Evolutionary conservation across 2,113 vertebrate genomes (phyloP), one percentile per base, ranked within the genome.

Genomic region (Rhinichthys klamathensis): DNA sequence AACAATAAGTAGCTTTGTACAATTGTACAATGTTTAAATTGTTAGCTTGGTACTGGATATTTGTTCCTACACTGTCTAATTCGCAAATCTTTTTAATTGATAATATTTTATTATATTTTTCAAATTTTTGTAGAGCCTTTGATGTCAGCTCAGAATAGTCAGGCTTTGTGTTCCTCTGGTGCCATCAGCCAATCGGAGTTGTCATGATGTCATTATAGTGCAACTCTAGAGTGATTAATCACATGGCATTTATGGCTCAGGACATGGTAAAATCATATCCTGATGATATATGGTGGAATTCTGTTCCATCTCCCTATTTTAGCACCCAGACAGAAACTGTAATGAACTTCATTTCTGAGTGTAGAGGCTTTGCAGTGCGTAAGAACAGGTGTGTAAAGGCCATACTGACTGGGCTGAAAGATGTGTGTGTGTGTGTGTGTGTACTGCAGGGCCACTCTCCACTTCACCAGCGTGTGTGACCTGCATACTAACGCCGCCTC

Each of bases 401-500:
- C 58, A 46, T 44, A 63, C 58, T 30, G n/a, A 80, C 78, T 80
- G 58, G 10, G 61, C 79, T 81, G 60, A 65, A 81, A 81, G 78
- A 80, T 23, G 65, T 32, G 16, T 18, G 27, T 5, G 65, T 73
- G 51, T 85, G 75, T 80, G 78, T 70, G 25, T 87, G 77, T 84
- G 54, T 44, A 61, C 35, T 69, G 65, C 80, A 89, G 88, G 80
- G 81, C 88, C 89, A 89, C 84, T 76, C 72, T 69, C 80, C 87
- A 89, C 77, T 61, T 79, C 61, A 80, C 23, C 56, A 84, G 83
- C 56, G 69, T 90, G 44, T 92, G 91, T 92, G 92, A 90, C 92
- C 91, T 91, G 93, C 91, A 93, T 94, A 91, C 91, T 92, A 91
- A 94, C 93, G 84, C 81, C 16, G 49, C 82, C 90, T 90, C 86